These are phyloP conservation scores for Rousettus madagascariensis DNA, from an alignment of 2,797 vertebrate species.

Conservation along the genomic window DNA sequence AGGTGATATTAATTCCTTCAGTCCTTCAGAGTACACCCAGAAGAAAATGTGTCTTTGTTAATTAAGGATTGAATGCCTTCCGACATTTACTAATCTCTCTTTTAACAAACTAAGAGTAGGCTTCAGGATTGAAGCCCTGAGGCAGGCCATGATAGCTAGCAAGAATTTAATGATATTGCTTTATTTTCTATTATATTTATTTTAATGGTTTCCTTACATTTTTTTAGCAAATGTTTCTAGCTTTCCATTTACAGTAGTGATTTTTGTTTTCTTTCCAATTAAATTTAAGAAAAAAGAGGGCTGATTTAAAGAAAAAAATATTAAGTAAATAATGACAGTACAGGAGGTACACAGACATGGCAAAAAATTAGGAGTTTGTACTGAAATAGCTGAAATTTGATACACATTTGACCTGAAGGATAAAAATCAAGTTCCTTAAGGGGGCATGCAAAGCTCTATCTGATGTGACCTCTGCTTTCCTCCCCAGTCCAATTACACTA, in stretches of 20 bases:
- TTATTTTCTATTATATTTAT: constrained; percentile 36
- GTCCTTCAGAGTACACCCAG: background rate
- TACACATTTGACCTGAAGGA: background rate
- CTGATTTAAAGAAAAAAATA: constrained; percentile 26
- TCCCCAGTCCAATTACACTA: background rate
- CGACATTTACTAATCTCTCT: background rate
- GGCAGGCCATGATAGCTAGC: background rate
- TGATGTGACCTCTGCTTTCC: background rate
- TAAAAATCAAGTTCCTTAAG: background rate
- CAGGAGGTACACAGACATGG: background rate
- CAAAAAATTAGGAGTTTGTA: background rate
- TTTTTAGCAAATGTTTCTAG: background rate
- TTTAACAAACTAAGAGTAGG: background rate
- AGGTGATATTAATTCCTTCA: background rate
- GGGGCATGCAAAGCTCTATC: background rate
- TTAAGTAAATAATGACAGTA: constrained; percentile 4
- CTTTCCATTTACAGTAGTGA: constrained; percentile 17
- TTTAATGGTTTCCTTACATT: background rate
- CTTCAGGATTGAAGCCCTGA: background rate
- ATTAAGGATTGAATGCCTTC: background rate
- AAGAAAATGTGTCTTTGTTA: background rate
- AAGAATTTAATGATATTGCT: background rate
- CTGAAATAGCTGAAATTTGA: background rate
- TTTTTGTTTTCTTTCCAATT: constrained; percentile 46
- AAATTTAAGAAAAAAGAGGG: background rate